Conservation (phyloP, 2,888 invertebrate species). For the Eremobia ochroleuca region DNA sequence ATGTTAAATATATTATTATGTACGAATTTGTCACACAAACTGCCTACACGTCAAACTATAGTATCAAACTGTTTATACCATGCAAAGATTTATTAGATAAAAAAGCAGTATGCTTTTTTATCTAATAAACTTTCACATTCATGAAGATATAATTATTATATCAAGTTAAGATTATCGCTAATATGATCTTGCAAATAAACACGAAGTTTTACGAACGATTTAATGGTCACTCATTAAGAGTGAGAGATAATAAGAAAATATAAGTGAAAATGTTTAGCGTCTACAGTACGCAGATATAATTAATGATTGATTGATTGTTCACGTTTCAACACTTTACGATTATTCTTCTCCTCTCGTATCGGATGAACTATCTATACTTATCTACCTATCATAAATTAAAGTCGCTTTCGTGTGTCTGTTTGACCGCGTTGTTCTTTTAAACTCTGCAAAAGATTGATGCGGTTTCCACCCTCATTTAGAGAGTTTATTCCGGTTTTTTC, state of each 20-base stretch:
- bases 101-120: too few relatives aligned
- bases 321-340: background rate
- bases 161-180: slow-evolving; percentile 32
- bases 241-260: slow-evolving; percentile 4
- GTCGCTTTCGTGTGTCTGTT: background rate
- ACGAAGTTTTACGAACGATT: slow-evolving; percentile 17
- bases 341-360: background rate
- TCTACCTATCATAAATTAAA: too few relatives aligned
- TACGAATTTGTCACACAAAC: background rate
- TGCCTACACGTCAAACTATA: background rate
- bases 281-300: background rate
- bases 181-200: slow-evolving; percentile 35
- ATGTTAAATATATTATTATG: too few relatives aligned
- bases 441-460: background rate
- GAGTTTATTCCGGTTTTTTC: background rate
- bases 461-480: background rate
- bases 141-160: slow-evolving; percentile 38
- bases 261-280: slow-evolving; percentile 12
- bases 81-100: slow-evolving; percentile 22
- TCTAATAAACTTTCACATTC: slow-evolving; percentile 51
- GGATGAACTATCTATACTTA: background rate
- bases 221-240: slow-evolving; percentile 2
- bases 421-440: background rate
- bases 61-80: background rate
- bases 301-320: slow-evolving; percentile 14